Percentiles rank a stretch among this genome's conserved stretches.
Evolutionary conservation across 2,113 vertebrate genomes (phyloP).

Genomic region (Gnathonemus longibarbis): DNA sequence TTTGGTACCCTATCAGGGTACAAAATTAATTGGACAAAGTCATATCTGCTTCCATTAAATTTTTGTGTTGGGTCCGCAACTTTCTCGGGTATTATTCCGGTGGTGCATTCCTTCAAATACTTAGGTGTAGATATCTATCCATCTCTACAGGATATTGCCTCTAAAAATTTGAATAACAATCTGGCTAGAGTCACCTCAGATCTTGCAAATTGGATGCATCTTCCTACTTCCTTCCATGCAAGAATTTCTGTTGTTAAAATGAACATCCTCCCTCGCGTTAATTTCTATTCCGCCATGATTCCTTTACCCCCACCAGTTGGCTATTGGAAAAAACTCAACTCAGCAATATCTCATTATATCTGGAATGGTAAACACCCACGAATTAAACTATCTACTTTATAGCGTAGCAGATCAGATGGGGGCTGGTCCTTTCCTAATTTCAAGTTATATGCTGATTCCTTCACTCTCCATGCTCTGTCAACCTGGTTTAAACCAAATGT

Average conservation of each 20-base stretch:
- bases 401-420: background rate
- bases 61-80: too few species aligned
- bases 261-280: background rate
- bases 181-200: background rate
- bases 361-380: background rate
- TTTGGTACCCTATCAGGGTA: too few species aligned
- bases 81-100: too few species aligned
- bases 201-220: background rate
- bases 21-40: too few species aligned
- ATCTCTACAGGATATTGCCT: background rate
- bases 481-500: background rate
- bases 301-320: background rate
- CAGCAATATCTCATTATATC: background rate
- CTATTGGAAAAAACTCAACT: background rate
- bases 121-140: too few species aligned
- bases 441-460: too few species aligned
- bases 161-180: background rate
- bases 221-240: background rate
- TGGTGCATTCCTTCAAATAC: too few species aligned
- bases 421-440: too few species aligned
- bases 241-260: background rate
- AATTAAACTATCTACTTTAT: background rate
- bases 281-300: background rate
- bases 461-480: background rate
- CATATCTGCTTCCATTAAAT: too few species aligned